Evolutionary conservation across 23 tunicate genomes (phyloP).

Genomic region (Halocynthia roretzi): DNA sequence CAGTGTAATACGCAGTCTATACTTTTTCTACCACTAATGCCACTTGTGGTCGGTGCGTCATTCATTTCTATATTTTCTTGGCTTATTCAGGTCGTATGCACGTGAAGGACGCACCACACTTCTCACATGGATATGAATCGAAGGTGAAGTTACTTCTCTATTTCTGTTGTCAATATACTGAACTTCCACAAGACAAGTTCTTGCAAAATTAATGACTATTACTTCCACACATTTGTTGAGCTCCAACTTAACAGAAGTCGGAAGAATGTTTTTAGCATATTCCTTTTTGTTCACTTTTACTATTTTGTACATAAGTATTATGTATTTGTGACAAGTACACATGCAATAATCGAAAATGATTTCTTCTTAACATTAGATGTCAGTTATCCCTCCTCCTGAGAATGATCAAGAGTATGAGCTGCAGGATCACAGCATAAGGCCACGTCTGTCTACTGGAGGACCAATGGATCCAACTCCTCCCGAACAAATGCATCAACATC

Average conservation of each 20-base stretch:
- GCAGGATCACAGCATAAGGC: constrained; percentile 32
- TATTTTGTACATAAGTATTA: not conserved
- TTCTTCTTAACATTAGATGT: not conserved
- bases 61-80: not conserved
- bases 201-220: too few relatives aligned
- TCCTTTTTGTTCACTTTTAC: not conserved
- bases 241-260: too few relatives aligned
- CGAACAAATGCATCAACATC: constrained; percentile 12
- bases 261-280: too few relatives aligned
- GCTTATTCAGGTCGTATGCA: constrained; percentile 10
- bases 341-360: not conserved
- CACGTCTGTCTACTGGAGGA: constrained; percentile 2
- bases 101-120: constrained; percentile 6
- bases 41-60: too few relatives aligned
- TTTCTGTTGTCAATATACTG: too few relatives aligned
- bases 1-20: too few relatives aligned
- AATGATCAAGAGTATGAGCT: constrained; percentile 24
- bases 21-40: too few relatives aligned
- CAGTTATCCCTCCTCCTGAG: constrained; percentile 18
- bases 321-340: not conserved
- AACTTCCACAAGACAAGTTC: too few relatives aligned
- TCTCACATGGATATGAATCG: not conserved
- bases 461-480: not conserved
- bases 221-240: too few relatives aligned
- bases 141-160: not conserved